Evolutionary conservation across 2,797 vertebrate genomes (phyloP).

Genomic region (Paedocypris micromegethes): DNA sequence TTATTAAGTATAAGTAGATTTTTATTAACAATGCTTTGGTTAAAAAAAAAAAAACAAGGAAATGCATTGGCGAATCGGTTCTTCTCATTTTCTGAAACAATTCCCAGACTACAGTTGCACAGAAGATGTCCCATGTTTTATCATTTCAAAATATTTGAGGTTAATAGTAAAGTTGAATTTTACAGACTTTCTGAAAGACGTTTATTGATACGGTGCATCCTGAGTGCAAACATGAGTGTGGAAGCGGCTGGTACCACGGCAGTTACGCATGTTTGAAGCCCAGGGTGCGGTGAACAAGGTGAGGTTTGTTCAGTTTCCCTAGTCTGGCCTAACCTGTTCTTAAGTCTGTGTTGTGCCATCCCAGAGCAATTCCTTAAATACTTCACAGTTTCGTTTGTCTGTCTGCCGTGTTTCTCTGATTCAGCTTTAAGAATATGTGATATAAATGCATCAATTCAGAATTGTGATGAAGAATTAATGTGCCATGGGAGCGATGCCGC

Average conservation of each 20-base stretch:
- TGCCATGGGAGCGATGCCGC: background rate
- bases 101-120: no score
- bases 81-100: no score
- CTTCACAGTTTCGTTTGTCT: constrained; percentile 36
- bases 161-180: no score
- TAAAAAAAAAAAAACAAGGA: no score
- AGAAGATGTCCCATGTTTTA: no score
- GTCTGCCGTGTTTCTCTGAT: constrained; percentile 1
- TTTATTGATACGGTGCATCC: no score
- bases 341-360: constrained; percentile 36
- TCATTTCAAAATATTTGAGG: no score
- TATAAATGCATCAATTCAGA: background rate
- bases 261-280: constrained; percentile 15
- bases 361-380: constrained; percentile 47
- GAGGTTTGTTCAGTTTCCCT: constrained; percentile 34
- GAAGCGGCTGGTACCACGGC: background rate
- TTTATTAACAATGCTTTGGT: no score
- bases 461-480: background rate
- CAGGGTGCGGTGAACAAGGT: constrained; percentile 47
- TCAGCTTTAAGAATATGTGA: background rate
- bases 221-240: background rate
- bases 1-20: background rate
- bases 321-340: constrained; percentile 58
- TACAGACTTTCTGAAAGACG: no score
- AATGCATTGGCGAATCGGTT: no score